These are phyloP conservation scores for Sarcophaga carnaria DNA, from an alignment of 2,888 invertebrate genomes.

Conservation along the genomic window DNA sequence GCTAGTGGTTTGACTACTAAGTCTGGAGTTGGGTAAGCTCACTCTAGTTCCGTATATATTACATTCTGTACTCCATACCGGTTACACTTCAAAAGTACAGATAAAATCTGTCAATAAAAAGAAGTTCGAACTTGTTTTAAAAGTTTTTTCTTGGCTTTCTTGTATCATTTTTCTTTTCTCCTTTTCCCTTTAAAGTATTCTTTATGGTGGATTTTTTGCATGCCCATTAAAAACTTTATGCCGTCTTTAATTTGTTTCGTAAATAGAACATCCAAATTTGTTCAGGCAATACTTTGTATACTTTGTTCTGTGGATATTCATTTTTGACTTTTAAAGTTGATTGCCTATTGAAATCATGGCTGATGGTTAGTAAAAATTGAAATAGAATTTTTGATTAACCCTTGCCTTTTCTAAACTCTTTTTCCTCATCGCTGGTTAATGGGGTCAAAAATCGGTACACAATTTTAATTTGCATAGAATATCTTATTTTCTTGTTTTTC, in stretches of 20 bases:
- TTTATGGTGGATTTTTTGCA: no score
- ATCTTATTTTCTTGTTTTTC: not conserved
- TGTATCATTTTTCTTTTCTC: not conserved
- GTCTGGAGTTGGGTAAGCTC: no score
- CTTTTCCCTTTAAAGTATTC: no score
- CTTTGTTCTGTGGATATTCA: not conserved
- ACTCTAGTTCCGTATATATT: no score
- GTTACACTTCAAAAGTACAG: no score
- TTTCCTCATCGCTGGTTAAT: slow-evolving; percentile 30
- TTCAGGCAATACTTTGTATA: slow-evolving; percentile 9
- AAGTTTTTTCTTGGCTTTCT: not conserved
- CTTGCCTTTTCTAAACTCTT: not conserved
- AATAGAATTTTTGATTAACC: slow-evolving; percentile 49
- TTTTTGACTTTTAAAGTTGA: not conserved
- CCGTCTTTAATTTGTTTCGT: not conserved
- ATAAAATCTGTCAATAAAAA: no score
- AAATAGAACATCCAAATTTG: slow-evolving; percentile 16
- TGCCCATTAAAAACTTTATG: slow-evolving; percentile 2
- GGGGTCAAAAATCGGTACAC: slow-evolving; percentile 4
- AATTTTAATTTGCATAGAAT: not conserved
- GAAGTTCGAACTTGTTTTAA: no score
- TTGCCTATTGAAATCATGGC: not conserved
- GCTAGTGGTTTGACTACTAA: no score
- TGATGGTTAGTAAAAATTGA: not conserved
- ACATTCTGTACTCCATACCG: no score